Percentiles rank a stretch among this genome's conserved stretches.
Evolutionary conservation across 2,113 vertebrate species (phyloP).

Genomic region (Tichodroma muraria): DNA sequence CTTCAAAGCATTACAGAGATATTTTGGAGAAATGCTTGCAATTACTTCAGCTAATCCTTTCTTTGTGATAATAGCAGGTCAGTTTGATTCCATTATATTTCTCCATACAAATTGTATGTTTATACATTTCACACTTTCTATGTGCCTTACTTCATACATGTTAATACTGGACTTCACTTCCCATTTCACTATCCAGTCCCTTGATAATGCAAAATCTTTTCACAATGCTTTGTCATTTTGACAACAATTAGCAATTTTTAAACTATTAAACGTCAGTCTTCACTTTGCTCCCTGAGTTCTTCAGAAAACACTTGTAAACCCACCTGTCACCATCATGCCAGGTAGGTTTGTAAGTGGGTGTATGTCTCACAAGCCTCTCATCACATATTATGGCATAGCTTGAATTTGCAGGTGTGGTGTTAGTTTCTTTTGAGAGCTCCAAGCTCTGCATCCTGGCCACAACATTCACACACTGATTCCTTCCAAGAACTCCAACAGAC

Average conservation of each 20-base stretch:
- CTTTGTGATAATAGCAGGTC: neutral
- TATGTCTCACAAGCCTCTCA: neutral
- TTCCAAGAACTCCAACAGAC: neutral
- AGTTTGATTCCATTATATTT: neutral
- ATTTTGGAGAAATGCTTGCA: neutral
- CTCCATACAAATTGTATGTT: neutral
- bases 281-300: neutral
- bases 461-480: neutral
- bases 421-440: neutral
- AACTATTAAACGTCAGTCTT: neutral
- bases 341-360: neutral
- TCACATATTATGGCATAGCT: neutral
- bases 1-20: neutral
- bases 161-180: neutral
- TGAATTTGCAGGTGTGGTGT: neutral
- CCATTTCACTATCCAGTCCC: neutral
- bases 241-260: neutral
- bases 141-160: neutral
- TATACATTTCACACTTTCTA: neutral
- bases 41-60: neutral
- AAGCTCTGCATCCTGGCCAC: neutral
- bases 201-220: neutral
- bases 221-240: neutral
- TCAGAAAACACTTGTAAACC: neutral
- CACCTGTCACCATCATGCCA: too few relatives aligned